Conservation (phyloP, 2,797 vertebrate genomes). For the Ptychadena robeensis region DNA sequence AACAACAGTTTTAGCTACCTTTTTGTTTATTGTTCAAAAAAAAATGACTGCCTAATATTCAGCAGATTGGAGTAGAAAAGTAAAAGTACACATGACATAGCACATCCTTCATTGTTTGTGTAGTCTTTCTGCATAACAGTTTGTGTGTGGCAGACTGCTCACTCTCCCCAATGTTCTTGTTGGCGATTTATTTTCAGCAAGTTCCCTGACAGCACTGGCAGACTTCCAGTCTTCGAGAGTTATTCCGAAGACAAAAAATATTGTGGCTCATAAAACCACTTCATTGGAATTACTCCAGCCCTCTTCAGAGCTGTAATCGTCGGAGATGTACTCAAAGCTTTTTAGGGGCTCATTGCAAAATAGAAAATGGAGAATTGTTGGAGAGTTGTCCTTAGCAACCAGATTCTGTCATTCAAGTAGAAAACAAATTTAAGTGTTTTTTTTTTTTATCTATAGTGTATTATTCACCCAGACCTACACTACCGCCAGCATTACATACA, state of each 20-base stretch:
- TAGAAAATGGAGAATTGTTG: no score
- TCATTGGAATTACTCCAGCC: background rate
- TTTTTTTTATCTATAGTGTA: no score
- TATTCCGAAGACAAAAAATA: constrained; percentile 4
- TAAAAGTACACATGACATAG: background rate
- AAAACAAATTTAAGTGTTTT: no score
- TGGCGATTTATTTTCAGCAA: background rate
- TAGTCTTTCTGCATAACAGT: background rate
- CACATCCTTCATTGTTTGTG: background rate
- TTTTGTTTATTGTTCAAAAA: background rate
- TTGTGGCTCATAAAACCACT: background rate
- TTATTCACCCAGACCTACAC: no score
- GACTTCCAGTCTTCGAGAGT: background rate
- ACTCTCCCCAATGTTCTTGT: background rate
- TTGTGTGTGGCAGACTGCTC: constrained; percentile 1
- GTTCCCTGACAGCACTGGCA: background rate
- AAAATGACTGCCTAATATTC: background rate
- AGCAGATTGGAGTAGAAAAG: background rate
- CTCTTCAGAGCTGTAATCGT: background rate
- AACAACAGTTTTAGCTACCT: background rate
- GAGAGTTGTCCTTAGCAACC: no score
- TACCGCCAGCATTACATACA: no score
- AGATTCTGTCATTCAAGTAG: no score
- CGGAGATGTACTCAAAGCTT: no score
- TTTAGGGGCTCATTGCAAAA: no score